phyloP scores from a whole-genome alignment of 2,113 vertebrate species.

The Gymnarchus niloticus region DNA sequence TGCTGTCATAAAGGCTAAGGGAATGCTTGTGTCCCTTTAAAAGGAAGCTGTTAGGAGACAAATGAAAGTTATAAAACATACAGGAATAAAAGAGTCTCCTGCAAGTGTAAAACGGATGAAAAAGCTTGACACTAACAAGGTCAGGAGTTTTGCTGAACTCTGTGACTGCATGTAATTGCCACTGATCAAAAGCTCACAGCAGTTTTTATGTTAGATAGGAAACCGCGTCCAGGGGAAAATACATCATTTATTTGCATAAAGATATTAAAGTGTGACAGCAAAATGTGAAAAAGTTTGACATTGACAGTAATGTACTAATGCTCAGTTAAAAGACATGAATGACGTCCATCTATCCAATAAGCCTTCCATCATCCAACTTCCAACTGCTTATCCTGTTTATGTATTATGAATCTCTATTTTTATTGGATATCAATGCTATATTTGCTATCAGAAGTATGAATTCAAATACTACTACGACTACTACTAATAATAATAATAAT shows the following conservation, averaged over 20 bases:
- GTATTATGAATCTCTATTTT: neutral
- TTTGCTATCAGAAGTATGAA: too few species aligned
- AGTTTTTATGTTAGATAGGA: too few species aligned
- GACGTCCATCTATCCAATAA: too few species aligned
- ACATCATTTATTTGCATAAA: neutral
- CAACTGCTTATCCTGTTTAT: neutral
- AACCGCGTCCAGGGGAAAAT: neutral
- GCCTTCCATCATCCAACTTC: too few species aligned
- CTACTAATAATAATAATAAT: too few species aligned
- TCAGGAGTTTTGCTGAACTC: neutral
- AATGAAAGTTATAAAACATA: neutral
- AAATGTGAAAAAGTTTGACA: neutral
- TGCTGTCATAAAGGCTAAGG: neutral
- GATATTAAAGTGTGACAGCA: neutral
- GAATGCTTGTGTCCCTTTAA: neutral
- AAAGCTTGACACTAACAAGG: neutral
- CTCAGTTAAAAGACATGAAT: too few species aligned
- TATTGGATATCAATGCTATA: too few species aligned
- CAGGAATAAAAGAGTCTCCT: neutral
- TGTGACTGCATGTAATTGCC: neutral
- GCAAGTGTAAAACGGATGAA: neutral
- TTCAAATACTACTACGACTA: too few species aligned
- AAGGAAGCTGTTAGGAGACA: neutral
- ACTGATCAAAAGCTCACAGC: too few species aligned
- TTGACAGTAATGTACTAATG: neutral